phyloP scores from a whole-genome alignment of 2,113 vertebrate species.

The Bubo scandiacus region DNA sequence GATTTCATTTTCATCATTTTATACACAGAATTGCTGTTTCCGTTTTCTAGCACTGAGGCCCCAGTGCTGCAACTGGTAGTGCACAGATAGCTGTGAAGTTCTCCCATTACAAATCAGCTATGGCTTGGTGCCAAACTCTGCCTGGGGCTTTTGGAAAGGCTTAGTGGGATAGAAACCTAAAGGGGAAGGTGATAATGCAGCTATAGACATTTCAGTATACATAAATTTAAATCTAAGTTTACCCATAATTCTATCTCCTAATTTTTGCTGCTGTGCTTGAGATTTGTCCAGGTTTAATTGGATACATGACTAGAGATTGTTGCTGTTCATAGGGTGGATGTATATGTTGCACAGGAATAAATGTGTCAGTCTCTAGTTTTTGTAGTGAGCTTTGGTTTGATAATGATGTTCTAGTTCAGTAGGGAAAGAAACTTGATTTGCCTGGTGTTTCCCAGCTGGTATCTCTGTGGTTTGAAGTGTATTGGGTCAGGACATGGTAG shows the following conservation, averaged over 20 bases:
- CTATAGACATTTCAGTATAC: background rate
- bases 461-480: background rate
- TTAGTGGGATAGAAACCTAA: background rate
- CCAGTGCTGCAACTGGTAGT: background rate
- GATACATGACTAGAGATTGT: background rate
- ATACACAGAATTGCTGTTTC: background rate
- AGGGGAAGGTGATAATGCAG: background rate
- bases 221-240: background rate
- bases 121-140: background rate
- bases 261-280: background rate
- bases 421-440: background rate
- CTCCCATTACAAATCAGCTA: background rate
- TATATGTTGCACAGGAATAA: background rate
- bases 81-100: background rate
- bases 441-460: background rate
- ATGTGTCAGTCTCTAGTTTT: background rate
- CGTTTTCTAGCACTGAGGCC: background rate
- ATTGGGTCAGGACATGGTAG: background rate
- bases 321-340: background rate
- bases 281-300: background rate
- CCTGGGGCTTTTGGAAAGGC: background rate
- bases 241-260: background rate
- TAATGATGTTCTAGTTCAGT: background rate
- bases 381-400: background rate
- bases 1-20: background rate